Base-by-base conservation (phyloP, 2,888 invertebrate genomes). In the Lithodes maja region DNA sequence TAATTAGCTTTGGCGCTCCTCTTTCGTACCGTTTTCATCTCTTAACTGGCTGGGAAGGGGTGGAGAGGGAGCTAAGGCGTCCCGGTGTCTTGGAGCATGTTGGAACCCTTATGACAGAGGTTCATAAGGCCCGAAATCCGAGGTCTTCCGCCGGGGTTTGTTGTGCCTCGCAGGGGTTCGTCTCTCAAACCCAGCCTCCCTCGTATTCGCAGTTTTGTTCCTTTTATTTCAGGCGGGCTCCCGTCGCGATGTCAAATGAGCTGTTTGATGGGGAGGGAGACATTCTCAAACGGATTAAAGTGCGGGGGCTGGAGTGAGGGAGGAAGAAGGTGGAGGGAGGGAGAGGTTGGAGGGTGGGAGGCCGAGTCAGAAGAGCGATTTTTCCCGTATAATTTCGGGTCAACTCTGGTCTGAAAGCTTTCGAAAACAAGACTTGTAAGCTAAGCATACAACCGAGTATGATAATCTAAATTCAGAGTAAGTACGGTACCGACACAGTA, bases 241-340 rank as follows among this genome's bases (percentile, higher is more conserved):
- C 85, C 85, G 85, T 85, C 52, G 85, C 71, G 85, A 85, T 85
- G 69, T 85, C 85, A 85, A 85, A 85, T 85, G 85, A 85, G 85
- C 79, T 85, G 85, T 85, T 85, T 79, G 85, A 85, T 85, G 85
- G 85, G 75, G 78, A 79, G 69, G 79, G 61, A 85, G 69, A 68
- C 85, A 79, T 78, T 85, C 85, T 85, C 55, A 61, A 49, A 52
- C 52, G 85, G 69, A 53, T 85, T 85, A 85, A 85, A 54, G 79
- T 55, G 80, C 15, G 49, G 53, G 17, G 74, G 81, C 17, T 33
- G 83, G 3, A 5, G 50, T 33, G 49, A 3, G n/a, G 68, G 15
- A n/a, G 2, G 71, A 55, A 71, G 17, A 52, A 53, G 71, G 7
- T 15, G 9, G 83, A 74, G 74, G 17, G 54, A n/a, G 50, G 15